phyloP scores from a whole-genome alignment of 2,113 vertebrate genomes.

The Nothobranchius kuhntae region DNA sequence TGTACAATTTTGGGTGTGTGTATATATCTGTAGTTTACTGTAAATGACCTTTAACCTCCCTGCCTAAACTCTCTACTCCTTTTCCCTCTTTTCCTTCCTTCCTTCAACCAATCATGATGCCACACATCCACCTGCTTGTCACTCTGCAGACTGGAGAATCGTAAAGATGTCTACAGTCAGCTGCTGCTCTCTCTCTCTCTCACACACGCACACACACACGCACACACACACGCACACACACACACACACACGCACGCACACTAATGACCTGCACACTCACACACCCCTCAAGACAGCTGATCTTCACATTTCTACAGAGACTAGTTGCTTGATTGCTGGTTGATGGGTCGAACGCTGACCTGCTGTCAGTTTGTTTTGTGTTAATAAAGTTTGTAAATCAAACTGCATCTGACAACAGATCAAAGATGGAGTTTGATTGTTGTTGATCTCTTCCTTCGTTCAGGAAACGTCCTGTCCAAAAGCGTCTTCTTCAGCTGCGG shows the following conservation, averaged over 20 bases:
- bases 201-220: not conserved
- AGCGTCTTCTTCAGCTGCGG: no score
- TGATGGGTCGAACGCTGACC: not conserved
- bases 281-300: no score
- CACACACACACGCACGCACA: constrained; percentile 1
- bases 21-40: constrained; percentile 78
- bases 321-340: no score
- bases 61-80: constrained; percentile 6
- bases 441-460: no score
- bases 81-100: not conserved
- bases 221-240: not conserved
- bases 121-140: not conserved
- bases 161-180: no score
- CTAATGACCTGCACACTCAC: not conserved
- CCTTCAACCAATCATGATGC: constrained; percentile 28
- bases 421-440: no score
- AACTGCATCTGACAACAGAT: no score
- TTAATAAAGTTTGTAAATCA: not conserved
- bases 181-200: no score
- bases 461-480: no score
- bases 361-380: not conserved
- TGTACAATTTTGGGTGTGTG: constrained; percentile 73
- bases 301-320: no score
- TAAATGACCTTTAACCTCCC: constrained; percentile 66
- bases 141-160: constrained; percentile 20